Evolutionary conservation across 2,888 invertebrate genomes (phyloP), one percentile per base, ranked within the genome.

Genomic region (Agrotis ipsilon): DNA sequence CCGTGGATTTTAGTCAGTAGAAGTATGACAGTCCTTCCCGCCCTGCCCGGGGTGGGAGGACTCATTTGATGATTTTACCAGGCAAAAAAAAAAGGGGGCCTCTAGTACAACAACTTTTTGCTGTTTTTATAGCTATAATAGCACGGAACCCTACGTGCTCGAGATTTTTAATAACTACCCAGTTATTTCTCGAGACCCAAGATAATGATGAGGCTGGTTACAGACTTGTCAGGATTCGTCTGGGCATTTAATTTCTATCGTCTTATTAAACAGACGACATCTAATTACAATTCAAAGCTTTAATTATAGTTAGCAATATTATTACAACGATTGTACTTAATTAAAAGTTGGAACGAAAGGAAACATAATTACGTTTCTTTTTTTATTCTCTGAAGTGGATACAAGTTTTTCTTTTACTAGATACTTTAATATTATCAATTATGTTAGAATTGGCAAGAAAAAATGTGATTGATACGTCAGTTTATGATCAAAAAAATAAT

Each of bases 251-350:
- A 70, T 74, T 70, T 61, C 3, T 61, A 57, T 77, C 21, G 46
- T 51, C 4, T 46, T 21, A 61, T 18, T 7, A 48, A 21, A 61
- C 13, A 27, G 27, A 18, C 43, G n/a, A 24, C 7, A 46, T 5
- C 27, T 78, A 60, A 72, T 78, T 72, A 64, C 24, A 39, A 6
- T 27, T 57, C 49, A 16, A 21, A 71, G 64, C 43, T 46, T 60
- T 63, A 46, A 64, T 57, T 51, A 60, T 32, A 64, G 62, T 54
- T 24, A 9, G 45, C 18, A 46, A 21, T 57, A 39, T 74, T 64
- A 43, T 71, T 77, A 48, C 27, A 63, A 59, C 19, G 18, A 39
- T 7, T 59, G 13, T 21, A 6, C n/a, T 46, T 7, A 57, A 45
- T 52, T 49, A 49, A 55, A 46, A n/a, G 49, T 46, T 48, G 46